Percentiles rank a stretch among this genome's conserved stretches.
Evolutionary conservation across 2,113 vertebrate genomes (phyloP).

Genomic region (Collichthys lucidus): DNA sequence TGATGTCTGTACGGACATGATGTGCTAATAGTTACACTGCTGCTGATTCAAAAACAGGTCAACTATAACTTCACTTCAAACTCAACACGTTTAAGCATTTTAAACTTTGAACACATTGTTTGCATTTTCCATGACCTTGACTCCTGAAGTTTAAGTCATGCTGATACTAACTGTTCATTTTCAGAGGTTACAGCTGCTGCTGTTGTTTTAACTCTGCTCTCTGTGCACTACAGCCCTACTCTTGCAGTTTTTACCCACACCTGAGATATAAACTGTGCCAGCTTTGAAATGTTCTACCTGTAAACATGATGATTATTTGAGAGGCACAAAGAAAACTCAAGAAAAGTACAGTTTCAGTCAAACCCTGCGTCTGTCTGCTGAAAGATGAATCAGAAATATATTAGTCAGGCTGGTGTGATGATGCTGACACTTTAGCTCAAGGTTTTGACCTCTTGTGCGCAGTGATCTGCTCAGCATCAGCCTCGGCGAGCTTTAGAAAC

Average conservation of each 20-base stretch:
- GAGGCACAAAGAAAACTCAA: neutral
- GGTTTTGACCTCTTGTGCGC: constrained; percentile 43
- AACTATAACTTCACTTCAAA: neutral
- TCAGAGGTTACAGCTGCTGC: neutral
- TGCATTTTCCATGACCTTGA: neutral
- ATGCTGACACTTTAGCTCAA: constrained; percentile 27
- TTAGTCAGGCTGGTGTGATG: neutral
- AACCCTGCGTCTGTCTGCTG: too few relatives aligned
- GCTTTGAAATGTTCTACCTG: neutral
- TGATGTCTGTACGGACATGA: neutral
- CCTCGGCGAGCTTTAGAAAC: neutral
- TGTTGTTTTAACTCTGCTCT: neutral
- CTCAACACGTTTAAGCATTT: neutral
- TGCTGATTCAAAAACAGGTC: neutral
- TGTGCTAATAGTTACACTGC: neutral
- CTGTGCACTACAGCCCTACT: neutral
- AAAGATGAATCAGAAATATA: neutral
- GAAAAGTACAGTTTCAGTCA: neutral
- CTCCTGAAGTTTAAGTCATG: neutral
- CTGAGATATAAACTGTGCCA: neutral
- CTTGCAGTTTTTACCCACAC: neutral
- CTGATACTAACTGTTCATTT: neutral
- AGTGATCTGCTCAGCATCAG: neutral
- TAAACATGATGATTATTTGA: neutral
- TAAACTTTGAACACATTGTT: neutral